Conservation (phyloP, 2,797 vertebrate genomes). For the Hapalemur alaotrensis region DNA sequence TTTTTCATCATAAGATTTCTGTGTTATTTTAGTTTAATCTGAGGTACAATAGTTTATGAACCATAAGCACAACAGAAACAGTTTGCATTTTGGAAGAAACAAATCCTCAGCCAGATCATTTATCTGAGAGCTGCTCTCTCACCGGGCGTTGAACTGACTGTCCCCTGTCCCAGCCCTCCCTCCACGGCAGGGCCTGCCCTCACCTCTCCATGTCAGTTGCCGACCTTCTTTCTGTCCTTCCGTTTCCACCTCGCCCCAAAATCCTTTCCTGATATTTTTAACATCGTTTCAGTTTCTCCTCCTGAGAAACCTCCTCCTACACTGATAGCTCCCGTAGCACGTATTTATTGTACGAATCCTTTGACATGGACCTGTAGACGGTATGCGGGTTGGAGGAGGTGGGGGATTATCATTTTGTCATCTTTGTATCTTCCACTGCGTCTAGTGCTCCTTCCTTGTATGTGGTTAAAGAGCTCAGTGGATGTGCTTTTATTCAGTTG, state of each 20-base stretch:
- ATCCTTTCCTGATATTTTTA: not conserved
- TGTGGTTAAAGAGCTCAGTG: not conserved
- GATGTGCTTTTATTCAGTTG: not conserved
- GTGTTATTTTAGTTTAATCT: not conserved
- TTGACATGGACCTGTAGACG: not conserved
- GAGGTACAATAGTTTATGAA: not conserved
- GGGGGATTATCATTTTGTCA: not conserved
- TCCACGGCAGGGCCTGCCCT: not conserved
- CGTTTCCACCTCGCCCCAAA: not conserved
- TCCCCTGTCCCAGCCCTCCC: not conserved
- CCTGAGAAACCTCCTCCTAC: not conserved
- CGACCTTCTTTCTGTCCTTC: not conserved
- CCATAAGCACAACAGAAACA: not conserved
- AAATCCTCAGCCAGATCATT: not conserved
- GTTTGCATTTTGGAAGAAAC: slow-evolving; percentile 5
- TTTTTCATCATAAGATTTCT: slow-evolving; percentile 7
- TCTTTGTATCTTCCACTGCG: not conserved
- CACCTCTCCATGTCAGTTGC: not conserved
- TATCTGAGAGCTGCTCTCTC: not conserved
- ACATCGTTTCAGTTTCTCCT: not conserved
- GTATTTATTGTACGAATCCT: not conserved
- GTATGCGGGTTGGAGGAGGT: not conserved
- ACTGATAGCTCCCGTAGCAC: not conserved
- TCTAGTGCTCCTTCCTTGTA: not conserved
- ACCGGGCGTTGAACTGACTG: too few species aligned